Evolutionary conservation across 1,140 invertebrate genomes (phyloP).

Genomic region (Monochamus saltuarius): DNA sequence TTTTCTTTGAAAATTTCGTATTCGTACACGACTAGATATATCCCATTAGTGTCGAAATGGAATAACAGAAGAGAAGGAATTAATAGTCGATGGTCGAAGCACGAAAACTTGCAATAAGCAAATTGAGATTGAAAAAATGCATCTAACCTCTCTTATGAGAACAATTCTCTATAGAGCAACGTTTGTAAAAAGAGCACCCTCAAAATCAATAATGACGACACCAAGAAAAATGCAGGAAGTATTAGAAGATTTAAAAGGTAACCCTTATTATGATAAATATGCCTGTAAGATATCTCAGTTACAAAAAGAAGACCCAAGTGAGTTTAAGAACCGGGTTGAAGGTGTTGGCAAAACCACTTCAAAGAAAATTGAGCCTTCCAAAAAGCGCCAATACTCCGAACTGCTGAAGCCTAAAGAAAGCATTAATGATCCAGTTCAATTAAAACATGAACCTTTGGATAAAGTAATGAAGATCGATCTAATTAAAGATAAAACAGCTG

Average conservation of each 20-base stretch:
- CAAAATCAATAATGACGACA: conserved; percentile 58
- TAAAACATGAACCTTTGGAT: conserved; percentile 60
- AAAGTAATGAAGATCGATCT: conserved; percentile 81
- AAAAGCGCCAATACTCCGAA: conserved; percentile 52
- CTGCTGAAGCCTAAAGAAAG: conserved; percentile 58
- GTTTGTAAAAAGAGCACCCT: conserved; percentile 18
- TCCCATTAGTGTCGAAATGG: too few species aligned
- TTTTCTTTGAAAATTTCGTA: too few species aligned
- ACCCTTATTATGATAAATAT: conserved; percentile 84
- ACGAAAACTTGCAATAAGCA: too few species aligned
- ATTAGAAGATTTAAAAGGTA: conserved; percentile 66
- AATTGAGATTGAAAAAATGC: conserved; percentile 27
- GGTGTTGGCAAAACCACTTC: conserved; percentile 57
- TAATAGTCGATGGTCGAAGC: too few species aligned
- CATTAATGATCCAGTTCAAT: conserved; percentile 43
- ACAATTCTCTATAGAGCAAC: conserved; percentile 29
- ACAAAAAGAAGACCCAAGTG: conserved; percentile 73
- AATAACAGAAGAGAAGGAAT: neutral
- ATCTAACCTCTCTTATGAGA: conserved; percentile 28
- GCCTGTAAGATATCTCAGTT: conserved; percentile 72
- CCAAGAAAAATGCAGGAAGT: conserved; percentile 57
- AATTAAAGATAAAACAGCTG: conserved; percentile 68
- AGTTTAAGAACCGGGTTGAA: conserved; percentile 70
- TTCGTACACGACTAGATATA: too few species aligned
- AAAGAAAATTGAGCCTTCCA: conserved; percentile 45